Conservation (phyloP, 2,113 vertebrate species). For the Suncus etruscus region DNA sequence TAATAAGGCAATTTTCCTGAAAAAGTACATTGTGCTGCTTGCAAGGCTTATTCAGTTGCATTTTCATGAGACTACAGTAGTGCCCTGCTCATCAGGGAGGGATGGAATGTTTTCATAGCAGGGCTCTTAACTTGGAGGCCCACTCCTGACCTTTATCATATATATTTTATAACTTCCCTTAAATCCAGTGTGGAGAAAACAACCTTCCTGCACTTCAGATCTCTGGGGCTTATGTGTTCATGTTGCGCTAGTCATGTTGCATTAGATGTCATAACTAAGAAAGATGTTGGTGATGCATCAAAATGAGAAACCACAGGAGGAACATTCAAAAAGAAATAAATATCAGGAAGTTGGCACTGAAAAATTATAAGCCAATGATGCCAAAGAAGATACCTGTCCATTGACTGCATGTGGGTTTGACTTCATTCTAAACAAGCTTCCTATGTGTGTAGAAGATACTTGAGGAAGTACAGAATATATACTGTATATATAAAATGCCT, state of each 20-base stretch:
- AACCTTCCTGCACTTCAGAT: constrained; percentile 53
- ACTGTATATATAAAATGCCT: constrained; percentile 38
- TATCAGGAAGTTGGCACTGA: constrained; percentile 26
- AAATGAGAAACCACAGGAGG: constrained; percentile 60
- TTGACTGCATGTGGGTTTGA: neutral
- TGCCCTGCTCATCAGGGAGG: constrained; percentile 42
- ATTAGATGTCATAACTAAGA: constrained; percentile 64
- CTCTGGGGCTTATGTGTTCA: constrained; percentile 68
- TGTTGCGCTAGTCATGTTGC: constrained; percentile 67
- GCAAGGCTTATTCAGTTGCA: constrained; percentile 62
- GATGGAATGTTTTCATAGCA: constrained; percentile 50
- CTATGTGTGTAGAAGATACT: neutral
- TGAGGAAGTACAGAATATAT: constrained; percentile 34
- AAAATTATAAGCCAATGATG: constrained; percentile 48
- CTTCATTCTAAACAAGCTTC: constrained; percentile 32
- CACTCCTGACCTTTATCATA: constrained; percentile 67
- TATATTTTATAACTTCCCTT: constrained; percentile 59
- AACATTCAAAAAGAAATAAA: constrained; percentile 18
- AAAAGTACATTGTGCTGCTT: constrained; percentile 58
- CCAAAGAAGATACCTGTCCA: neutral
- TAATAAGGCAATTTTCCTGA: constrained; percentile 74
- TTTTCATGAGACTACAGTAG: constrained; percentile 62
- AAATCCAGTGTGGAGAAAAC: constrained; percentile 58
- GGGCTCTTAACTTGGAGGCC: constrained; percentile 41
- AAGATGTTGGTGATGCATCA: constrained; percentile 45